These are phyloP conservation scores for Phasia obesa DNA, from an alignment of 2,888 invertebrate species.

Conservation along the genomic window DNA sequence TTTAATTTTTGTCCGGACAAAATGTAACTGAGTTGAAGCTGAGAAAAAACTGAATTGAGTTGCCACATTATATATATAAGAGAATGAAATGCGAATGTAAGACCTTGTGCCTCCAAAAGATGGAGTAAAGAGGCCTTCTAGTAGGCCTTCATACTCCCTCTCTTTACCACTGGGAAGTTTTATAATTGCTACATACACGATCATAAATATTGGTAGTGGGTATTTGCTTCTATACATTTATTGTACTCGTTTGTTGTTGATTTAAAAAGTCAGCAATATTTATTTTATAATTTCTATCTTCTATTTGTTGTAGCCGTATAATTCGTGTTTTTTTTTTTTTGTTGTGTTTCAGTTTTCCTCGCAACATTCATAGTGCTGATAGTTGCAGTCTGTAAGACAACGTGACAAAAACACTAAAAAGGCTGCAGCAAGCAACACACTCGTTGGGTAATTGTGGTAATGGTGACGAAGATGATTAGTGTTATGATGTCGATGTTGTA, in stretches of 20 bases:
- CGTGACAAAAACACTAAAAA: conserved; percentile 67
- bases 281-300: conserved; percentile 45
- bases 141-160: too few relatives aligned
- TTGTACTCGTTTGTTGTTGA: conserved; percentile 48
- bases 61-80: too few relatives aligned
- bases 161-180: too few relatives aligned
- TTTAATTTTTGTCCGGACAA: too few relatives aligned
- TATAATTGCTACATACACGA: conserved; percentile 55
- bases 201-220: conserved; percentile 33
- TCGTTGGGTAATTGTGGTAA: conserved; percentile 44
- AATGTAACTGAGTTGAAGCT: too few relatives aligned
- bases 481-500: conserved; percentile 37
- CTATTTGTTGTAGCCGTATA: conserved; percentile 29
- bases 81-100: too few relatives aligned
- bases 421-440: conserved; percentile 41
- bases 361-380: conserved; percentile 61
- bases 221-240: neutral
- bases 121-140: too few relatives aligned
- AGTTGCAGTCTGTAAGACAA: conserved; percentile 67
- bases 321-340: conserved; percentile 1
- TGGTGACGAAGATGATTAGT: conserved; percentile 11
- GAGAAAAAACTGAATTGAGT: too few relatives aligned
- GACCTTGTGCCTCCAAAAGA: too few relatives aligned
- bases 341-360: neutral
- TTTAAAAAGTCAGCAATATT: conserved; percentile 65